Percentiles rank a stretch among this genome's conserved stretches.
phyloP scores from a whole-genome alignment of 2,113 vertebrate species.

The Scolopax mira region DNA sequence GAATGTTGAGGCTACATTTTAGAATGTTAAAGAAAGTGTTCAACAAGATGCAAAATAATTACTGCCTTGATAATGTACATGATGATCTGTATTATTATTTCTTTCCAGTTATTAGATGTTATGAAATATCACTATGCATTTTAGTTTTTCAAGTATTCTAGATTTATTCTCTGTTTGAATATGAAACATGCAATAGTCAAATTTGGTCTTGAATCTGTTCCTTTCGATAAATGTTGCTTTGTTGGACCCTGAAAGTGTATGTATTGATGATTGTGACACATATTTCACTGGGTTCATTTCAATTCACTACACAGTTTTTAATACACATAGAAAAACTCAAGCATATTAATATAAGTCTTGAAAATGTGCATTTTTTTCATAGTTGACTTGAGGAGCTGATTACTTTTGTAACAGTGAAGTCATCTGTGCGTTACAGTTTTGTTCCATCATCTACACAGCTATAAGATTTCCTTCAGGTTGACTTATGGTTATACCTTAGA shows the following conservation, averaged over 20 bases:
- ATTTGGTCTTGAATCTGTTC: background rate
- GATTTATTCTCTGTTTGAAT: background rate
- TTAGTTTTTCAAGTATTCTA: background rate
- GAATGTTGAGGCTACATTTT: background rate
- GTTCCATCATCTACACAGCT: background rate
- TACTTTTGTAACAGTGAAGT: conserved; percentile 36
- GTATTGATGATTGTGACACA: background rate
- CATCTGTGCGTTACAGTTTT: background rate
- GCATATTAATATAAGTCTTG: background rate
- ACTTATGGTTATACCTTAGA: background rate
- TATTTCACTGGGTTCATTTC: background rate
- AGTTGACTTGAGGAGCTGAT: conserved; percentile 25
- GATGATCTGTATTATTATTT: background rate
- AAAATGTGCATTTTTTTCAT: conserved; percentile 5
- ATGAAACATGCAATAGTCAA: background rate
- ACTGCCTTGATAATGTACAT: background rate
- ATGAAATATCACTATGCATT: background rate
- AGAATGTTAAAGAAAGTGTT: background rate
- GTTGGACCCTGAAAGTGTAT: background rate
- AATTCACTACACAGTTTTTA: conserved; percentile 3
- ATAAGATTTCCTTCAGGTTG: conserved; percentile 31
- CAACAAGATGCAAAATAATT: background rate
- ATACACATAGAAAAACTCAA: background rate
- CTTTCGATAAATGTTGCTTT: background rate
- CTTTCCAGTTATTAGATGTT: background rate